Conservation (phyloP, 2,888 invertebrate species). For the Patella ulyssiponensis region DNA sequence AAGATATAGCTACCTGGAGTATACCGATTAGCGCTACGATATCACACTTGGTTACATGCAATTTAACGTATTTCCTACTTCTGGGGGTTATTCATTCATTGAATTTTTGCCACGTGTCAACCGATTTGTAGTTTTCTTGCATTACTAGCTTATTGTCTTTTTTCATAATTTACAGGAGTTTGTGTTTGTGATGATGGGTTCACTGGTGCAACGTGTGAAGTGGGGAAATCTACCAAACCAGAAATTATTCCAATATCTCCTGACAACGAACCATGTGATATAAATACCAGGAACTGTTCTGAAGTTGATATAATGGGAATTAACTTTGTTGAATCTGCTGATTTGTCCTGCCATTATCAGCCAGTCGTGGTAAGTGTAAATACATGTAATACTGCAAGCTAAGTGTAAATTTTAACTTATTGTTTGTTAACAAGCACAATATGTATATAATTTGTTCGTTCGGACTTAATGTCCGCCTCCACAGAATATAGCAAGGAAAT, state of each 20-base stretch:
- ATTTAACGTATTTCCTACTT: no score
- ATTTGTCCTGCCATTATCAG: constrained; percentile 47
- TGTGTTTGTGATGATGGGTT: constrained; percentile 53
- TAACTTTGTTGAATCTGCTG: constrained; percentile 49
- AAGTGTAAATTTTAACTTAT: neutral
- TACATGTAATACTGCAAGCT: no score
- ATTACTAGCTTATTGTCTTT: no score
- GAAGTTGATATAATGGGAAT: constrained; percentile 46
- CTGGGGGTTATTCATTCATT: no score
- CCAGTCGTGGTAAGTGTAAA: constrained; percentile 42
- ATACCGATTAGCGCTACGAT: no score
- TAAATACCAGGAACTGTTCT: constrained; percentile 41
- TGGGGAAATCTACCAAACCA: constrained; percentile 45
- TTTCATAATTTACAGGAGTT: constrained; percentile 37
- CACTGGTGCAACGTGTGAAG: constrained; percentile 48
- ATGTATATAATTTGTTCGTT: neutral
- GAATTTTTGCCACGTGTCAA: no score
- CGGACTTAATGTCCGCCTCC: no score
- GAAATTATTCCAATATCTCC: constrained; percentile 36
- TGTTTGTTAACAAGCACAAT: constrained; percentile 11
- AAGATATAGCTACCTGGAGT: no score
- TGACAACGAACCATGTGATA: constrained; percentile 42
- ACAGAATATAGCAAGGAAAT: no score
- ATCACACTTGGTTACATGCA: no score
- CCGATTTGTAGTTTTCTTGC: no score